Conservation (phyloP, 1,140 invertebrate genomes). For the Zaprionus gabonicus region DNA sequence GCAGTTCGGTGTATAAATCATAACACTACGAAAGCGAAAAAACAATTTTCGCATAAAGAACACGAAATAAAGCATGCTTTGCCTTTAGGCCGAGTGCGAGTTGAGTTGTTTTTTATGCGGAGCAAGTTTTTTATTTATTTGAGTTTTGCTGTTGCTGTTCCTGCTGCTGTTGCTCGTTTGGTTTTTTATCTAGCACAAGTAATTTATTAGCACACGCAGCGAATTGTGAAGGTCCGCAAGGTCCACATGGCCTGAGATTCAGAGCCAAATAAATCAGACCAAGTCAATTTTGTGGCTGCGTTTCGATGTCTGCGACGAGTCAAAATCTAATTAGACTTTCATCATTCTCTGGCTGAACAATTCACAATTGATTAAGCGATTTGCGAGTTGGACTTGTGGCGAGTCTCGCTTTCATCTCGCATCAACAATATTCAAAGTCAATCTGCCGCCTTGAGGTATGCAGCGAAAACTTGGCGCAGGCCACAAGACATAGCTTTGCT, state of each 20-base stretch:
- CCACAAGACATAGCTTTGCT: background rate
- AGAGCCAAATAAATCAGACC: slow-evolving; percentile 44
- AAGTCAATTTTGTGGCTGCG: slow-evolving; percentile 41
- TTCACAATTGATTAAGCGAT: slow-evolving; percentile 54
- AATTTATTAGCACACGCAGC: slow-evolving; percentile 68
- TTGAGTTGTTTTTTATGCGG: slow-evolving; percentile 51
- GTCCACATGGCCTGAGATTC: slow-evolving; percentile 56
- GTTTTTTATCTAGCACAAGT: slow-evolving; percentile 47
- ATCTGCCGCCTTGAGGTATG: slow-evolving; percentile 30
- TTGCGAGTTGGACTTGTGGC: slow-evolving; percentile 23
- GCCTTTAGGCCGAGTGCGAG: slow-evolving; percentile 30
- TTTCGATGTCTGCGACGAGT: slow-evolving; percentile 42
- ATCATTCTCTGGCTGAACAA: slow-evolving; percentile 1
- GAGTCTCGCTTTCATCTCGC: slow-evolving; percentile 1
- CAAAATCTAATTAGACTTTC: slow-evolving; percentile 67
- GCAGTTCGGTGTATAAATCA: slow-evolving; percentile 64
- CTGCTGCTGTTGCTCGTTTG: slow-evolving; percentile 6
- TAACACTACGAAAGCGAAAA: slow-evolving; percentile 40
- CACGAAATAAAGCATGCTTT: slow-evolving; percentile 58
- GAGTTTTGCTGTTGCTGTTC: slow-evolving; percentile 1
- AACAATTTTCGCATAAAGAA: slow-evolving; percentile 65
- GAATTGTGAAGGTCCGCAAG: background rate
- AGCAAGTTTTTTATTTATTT: slow-evolving; percentile 54
- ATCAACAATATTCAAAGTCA: slow-evolving; percentile 34
- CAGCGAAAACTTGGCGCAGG: slow-evolving; percentile 15